Percentiles rank a stretch among this genome's conserved stretches.
phyloP scores from a whole-genome alignment of 2,888 invertebrate genomes.

The Ophion costatus region DNA sequence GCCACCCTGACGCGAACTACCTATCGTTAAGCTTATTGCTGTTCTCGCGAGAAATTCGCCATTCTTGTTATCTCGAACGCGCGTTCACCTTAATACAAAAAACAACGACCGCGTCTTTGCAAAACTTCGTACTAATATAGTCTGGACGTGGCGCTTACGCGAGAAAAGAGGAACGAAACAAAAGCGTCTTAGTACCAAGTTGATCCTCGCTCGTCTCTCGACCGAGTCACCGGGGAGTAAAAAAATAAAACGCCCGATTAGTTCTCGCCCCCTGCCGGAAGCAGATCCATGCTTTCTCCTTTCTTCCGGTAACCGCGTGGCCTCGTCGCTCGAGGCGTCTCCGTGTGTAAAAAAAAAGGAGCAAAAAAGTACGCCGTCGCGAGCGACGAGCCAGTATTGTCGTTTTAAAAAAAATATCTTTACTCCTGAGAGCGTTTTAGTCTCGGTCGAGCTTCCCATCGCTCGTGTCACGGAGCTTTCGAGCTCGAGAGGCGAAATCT shows the following conservation, averaged over 20 bases:
- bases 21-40: constrained; percentile 24
- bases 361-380: constrained; percentile 46
- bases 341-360: background rate
- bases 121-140: constrained; percentile 28
- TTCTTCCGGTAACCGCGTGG: background rate
- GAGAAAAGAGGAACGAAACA: constrained; percentile 16
- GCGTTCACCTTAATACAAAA: background rate
- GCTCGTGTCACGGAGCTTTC: background rate
- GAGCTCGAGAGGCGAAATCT: constrained; percentile 44
- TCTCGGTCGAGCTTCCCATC: background rate
- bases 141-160: background rate
- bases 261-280: background rate
- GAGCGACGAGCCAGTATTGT: constrained; percentile 69
- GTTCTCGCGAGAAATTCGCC: background rate
- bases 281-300: background rate
- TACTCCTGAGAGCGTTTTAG: constrained; percentile 42
- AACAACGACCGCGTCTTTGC: background rate
- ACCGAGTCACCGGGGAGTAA: background rate
- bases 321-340: background rate
- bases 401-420: constrained; percentile 77
- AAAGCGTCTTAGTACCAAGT: constrained; percentile 29
- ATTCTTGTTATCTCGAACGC: background rate
- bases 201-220: constrained; percentile 7
- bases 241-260: constrained; percentile 21
- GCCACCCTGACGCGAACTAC: background rate